These are phyloP conservation scores for Lasioglossum lativentre DNA, from an alignment of 2,888 invertebrate genomes.

Conservation along the genomic window DNA sequence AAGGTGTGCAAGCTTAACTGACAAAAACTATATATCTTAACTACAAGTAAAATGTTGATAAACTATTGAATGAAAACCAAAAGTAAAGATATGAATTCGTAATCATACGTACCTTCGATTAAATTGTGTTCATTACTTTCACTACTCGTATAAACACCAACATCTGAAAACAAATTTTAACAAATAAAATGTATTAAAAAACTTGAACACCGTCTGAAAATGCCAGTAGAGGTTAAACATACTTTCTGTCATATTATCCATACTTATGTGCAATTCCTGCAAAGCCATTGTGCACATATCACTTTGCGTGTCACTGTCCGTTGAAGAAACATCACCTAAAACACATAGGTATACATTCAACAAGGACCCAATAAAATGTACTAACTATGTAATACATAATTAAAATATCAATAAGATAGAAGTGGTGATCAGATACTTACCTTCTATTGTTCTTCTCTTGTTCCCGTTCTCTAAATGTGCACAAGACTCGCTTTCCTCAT, in stretches of 20 bases:
- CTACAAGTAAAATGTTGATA: background rate
- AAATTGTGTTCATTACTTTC: background rate
- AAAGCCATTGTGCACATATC: background rate
- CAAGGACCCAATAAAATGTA: background rate
- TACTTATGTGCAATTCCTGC: background rate
- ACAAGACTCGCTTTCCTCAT: background rate
- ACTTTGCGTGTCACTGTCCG: background rate
- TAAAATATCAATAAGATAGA: background rate
- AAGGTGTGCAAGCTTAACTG: background rate
- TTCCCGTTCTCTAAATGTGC: background rate
- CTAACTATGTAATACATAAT: background rate
- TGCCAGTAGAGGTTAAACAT: background rate
- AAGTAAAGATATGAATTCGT: constrained; percentile 2
- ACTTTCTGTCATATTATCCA: no score
- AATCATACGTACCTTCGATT: background rate
- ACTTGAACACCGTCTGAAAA: background rate
- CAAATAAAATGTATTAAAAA: constrained; percentile 1
- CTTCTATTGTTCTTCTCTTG: background rate
- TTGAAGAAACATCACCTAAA: background rate
- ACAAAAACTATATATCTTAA: no score
- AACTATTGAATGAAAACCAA: background rate
- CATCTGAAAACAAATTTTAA: background rate
- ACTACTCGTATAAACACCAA: background rate
- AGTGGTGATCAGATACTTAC: background rate
- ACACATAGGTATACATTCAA: constrained; percentile 2